phyloP scores from a whole-genome alignment of 2,888 invertebrate genomes.

The Anorthoa munda region DNA sequence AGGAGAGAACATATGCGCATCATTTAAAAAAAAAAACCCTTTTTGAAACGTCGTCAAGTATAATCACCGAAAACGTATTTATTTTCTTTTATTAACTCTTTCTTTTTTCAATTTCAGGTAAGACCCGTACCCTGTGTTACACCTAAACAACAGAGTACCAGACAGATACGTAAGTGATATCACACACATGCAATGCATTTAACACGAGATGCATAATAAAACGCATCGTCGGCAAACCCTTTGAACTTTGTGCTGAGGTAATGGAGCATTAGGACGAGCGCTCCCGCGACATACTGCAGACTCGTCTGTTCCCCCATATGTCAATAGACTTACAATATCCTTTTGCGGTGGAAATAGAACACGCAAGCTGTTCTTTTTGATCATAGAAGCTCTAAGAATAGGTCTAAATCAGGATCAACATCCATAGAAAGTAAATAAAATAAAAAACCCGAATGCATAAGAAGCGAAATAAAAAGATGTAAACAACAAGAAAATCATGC shows the following conservation, averaged over 20 bases:
- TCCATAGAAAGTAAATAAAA: no score
- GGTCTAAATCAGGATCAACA: no score
- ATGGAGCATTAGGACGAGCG: conserved; percentile 69
- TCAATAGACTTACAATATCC: conserved; percentile 46
- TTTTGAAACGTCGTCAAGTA: no score
- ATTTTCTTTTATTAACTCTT: background rate
- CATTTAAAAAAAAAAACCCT: no score
- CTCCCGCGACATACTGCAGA: conserved; percentile 25
- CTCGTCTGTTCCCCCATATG: conserved; percentile 9
- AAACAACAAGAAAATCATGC: no score
- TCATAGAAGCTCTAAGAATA: no score
- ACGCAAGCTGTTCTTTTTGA: background rate
- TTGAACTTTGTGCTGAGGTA: conserved; percentile 61
- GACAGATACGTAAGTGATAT: conserved; percentile 18
- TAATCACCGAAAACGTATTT: background rate
- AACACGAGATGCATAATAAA: conserved; percentile 46
- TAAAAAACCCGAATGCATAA: no score
- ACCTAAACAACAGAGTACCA: background rate
- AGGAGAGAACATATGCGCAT: no score
- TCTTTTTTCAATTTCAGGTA: conserved; percentile 48
- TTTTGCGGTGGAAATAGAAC: conserved; percentile 33
- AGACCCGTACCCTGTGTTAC: background rate
- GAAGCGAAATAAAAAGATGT: no score
- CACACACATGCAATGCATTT: conserved; percentile 39
- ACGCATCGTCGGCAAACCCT: conserved; percentile 42